A percentile compares a stretch with the other conserved stretches of the same genome.
phyloP scores from a whole-genome alignment of 1,140 invertebrate species.

The Trissolcus basalis region DNA sequence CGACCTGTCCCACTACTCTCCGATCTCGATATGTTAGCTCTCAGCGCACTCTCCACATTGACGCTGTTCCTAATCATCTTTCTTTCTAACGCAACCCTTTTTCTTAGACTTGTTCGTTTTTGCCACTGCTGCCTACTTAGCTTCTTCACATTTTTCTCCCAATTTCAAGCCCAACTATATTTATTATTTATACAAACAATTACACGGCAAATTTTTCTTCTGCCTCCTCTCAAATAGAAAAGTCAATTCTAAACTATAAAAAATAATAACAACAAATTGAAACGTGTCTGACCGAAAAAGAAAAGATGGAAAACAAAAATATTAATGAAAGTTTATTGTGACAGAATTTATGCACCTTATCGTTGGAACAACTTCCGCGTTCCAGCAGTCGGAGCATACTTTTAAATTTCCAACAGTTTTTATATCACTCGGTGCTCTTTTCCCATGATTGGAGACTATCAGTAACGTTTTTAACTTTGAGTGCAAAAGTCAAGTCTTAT shows the following conservation, averaged over 20 bases:
- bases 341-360: neutral
- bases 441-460: neutral
- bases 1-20: conserved; percentile 60
- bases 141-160: conserved; percentile 24
- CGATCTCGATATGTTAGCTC: conserved; percentile 52
- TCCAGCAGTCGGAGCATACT: too few relatives aligned
- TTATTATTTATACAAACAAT: too few relatives aligned
- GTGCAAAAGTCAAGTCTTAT: conserved; percentile 21
- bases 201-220: too few relatives aligned
- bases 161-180: conserved; percentile 24
- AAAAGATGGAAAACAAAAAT: too few relatives aligned
- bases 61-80: conserved; percentile 51
- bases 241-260: too few relatives aligned
- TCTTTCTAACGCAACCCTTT: conserved; percentile 61
- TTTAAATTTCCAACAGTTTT: too few relatives aligned
- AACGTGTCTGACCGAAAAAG: too few relatives aligned
- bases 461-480: conserved; percentile 17
- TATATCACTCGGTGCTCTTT: neutral
- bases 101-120: conserved; percentile 33
- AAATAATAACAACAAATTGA: too few relatives aligned
- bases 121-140: conserved; percentile 23
- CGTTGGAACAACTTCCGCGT: too few relatives aligned
- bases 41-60: conserved; percentile 43
- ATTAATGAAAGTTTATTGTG: neutral
- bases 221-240: too few relatives aligned